A percentile compares a stretch with the other conserved stretches of the same genome.
phyloP scores from a whole-genome alignment of 2,888 invertebrate species.

The Sphaerophoria rueppellii region DNA sequence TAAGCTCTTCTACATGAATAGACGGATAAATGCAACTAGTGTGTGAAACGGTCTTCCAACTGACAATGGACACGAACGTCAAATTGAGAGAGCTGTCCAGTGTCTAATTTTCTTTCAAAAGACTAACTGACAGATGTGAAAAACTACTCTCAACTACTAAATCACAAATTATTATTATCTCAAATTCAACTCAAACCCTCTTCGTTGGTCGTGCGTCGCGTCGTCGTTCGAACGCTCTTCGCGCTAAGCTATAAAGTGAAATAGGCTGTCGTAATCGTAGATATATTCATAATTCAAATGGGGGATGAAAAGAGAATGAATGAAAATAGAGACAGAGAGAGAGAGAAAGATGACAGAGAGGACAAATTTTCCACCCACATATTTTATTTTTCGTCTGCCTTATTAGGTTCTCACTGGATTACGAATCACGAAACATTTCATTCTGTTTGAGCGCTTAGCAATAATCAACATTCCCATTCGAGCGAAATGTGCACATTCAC shows the following conservation, averaged over 20 bases:
- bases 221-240: neutral
- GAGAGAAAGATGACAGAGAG: too few species aligned
- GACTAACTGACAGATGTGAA: slow-evolving; percentile 45
- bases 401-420: slow-evolving; percentile 63
- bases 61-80: slow-evolving; percentile 54
- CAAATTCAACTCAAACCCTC: neutral
- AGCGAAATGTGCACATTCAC: slow-evolving; percentile 42
- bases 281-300: slow-evolving; percentile 43
- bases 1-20: neutral
- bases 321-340: neutral
- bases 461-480: slow-evolving; percentile 46
- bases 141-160: slow-evolving; percentile 17
- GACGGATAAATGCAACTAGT: slow-evolving; percentile 41
- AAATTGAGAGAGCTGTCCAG: slow-evolving; percentile 63
- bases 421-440: slow-evolving; percentile 57
- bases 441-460: slow-evolving; percentile 44
- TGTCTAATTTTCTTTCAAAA: slow-evolving; percentile 44
- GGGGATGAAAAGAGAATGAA: slow-evolving; percentile 43
- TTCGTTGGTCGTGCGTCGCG: neutral
- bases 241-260: too few species aligned
- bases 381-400: slow-evolving; percentile 53
- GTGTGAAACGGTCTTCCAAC: slow-evolving; percentile 29
- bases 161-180: slow-evolving; percentile 4
- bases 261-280: neutral
- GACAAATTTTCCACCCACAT: slow-evolving; percentile 67